Evolutionary conservation across 2,888 invertebrate species (phyloP), one percentile per base, ranked within the genome.

Genomic region (Polylopha cassiicola): DNA sequence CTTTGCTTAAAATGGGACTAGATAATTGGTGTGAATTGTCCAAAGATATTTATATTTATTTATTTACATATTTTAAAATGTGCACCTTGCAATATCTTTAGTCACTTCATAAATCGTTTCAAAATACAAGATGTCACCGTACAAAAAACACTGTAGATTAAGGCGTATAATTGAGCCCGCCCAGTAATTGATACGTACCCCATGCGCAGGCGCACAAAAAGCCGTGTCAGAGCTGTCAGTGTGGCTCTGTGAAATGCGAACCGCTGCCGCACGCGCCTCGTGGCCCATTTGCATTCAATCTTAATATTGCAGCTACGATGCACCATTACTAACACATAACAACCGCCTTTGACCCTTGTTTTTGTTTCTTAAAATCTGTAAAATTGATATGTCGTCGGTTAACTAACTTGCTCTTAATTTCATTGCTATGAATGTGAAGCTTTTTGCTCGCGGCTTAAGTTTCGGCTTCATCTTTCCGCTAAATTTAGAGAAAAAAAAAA

Each of bases 201-300:
- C 55, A 73, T 78, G 77, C 66, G 63, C 58, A 63, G 47, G 53
- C 48, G 58, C 58, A 65, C 64, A 78, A 79, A 73, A 77, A 73
- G 55, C 33, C 16, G 22, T 23, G 55, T 49, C 56, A 55, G 55
- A 34, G 51, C 61, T 54, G 38, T 36, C 45, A 37, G 43, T 42
- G 28, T 30, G 51, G 33, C 45, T 54, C 47, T 65, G 57, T 64
- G 65, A 52, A 80, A 81, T 63, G 37, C 57, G 71, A 81, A 61
- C 59, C 55, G 62, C 60, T 58, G 62, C 66, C 64, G 76, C 79
- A 73, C 82, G 81, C 76, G 79, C 75, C 73, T 63, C 62, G 53
- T 72, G 81, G 66, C 48, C 66, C 80, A 81, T 82, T 81, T 78
- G 64, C 79, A 67, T 66, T 73, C 77, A 79, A 81, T 81, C 78